Evolutionary conservation across 1,140 invertebrate genomes (phyloP).

Genomic region (Riptortus pedestris): DNA sequence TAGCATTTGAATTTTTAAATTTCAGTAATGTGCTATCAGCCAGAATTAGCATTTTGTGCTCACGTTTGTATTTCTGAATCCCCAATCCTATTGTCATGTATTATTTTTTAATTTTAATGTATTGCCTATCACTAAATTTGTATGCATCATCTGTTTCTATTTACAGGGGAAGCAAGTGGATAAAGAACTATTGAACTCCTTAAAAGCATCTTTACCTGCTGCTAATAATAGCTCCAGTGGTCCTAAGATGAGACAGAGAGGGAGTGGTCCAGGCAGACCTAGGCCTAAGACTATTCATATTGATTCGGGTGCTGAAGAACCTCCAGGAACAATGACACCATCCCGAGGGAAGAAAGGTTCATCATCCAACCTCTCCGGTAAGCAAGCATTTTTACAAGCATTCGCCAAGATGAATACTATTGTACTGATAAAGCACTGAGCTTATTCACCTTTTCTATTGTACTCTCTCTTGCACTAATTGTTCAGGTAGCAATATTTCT

Average conservation of each 20-base stretch:
- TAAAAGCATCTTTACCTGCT: slow-evolving; percentile 38
- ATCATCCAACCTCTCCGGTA: slow-evolving; percentile 65
- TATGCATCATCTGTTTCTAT: no score
- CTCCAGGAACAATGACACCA: slow-evolving; percentile 55
- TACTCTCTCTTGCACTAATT: not conserved
- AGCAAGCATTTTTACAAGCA: slow-evolving; percentile 28
- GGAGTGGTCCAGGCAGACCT: slow-evolving; percentile 42
- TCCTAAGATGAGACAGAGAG: slow-evolving; percentile 48
- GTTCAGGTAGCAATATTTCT: not conserved
- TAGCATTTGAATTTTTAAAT: no score
- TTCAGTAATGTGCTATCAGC: no score
- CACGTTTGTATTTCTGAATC: no score
- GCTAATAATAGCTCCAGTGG: slow-evolving; percentile 22
- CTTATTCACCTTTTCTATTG: not conserved
- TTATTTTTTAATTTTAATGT: no score
- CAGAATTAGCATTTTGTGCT: no score
- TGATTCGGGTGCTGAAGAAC: slow-evolving; percentile 62
- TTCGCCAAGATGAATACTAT: no score
- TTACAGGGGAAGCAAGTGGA: slow-evolving; percentile 61
- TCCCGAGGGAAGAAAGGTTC: slow-evolving; percentile 69
- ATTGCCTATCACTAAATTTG: no score
- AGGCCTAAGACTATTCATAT: slow-evolving; percentile 80
- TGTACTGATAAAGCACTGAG: no score
- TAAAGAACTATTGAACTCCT: slow-evolving; percentile 55
- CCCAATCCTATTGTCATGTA: no score